These are phyloP conservation scores for Microctenopoma lineatum DNA, from an alignment of 2,797 vertebrate genomes.

Conservation along the genomic window DNA sequence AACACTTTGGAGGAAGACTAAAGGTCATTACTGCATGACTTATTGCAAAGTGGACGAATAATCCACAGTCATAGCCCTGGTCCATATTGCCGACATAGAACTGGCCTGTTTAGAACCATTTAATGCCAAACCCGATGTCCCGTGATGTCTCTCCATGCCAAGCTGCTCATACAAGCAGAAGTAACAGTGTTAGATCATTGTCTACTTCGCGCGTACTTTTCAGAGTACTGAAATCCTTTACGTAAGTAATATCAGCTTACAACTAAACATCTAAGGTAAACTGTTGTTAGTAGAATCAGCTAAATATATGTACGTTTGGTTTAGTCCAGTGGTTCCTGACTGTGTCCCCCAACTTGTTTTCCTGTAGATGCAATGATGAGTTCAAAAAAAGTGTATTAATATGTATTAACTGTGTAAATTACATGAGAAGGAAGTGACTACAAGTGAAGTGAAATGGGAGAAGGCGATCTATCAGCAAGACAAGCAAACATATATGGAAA, in stretches of 20 bases:
- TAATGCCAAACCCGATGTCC: background rate
- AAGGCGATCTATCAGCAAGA: background rate
- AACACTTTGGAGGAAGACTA: background rate
- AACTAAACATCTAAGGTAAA: no score
- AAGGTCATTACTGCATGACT: background rate
- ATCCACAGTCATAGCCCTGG: background rate
- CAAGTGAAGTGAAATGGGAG: background rate
- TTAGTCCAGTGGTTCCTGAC: background rate
- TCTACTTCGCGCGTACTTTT: background rate
- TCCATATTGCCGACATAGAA: background rate
- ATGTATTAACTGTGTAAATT: background rate
- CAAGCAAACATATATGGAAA: background rate
- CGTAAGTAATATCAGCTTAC: background rate
- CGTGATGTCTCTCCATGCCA: conserved; percentile 6
- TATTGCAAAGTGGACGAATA: background rate
- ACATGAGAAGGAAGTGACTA: background rate
- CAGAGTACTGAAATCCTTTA: background rate
- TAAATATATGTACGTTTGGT: background rate
- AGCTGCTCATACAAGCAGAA: conserved; percentile 21
- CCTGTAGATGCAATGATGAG: no score
- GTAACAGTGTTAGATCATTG: background rate
- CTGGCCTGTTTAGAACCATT: background rate
- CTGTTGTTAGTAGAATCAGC: no score
- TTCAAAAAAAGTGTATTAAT: background rate
- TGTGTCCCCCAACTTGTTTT: no score